phyloP scores from a whole-genome alignment of 1,140 invertebrate species.

The Thaumatotibia leucotreta region DNA sequence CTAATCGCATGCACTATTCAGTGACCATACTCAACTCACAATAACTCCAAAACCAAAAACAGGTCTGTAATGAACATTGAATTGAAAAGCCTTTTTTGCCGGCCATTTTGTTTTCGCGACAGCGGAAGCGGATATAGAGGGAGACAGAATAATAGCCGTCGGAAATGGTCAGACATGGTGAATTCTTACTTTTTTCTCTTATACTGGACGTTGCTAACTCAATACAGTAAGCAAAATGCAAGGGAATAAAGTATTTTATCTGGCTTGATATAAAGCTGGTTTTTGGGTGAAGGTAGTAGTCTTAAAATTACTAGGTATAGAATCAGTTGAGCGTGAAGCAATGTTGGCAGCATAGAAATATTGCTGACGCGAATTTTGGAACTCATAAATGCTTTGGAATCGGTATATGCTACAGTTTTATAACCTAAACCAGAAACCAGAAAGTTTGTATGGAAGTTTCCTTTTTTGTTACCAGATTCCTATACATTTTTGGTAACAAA shows the following conservation, averaged over 20 bases:
- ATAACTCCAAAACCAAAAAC: background rate
- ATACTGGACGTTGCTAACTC: conserved; percentile 64
- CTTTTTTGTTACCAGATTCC: too few species aligned
- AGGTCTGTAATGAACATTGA: conserved; percentile 1
- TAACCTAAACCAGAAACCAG: too few species aligned
- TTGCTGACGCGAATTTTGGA: background rate
- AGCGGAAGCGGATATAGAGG: conserved; percentile 74
- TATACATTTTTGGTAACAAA: too few species aligned
- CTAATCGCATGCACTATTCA: too few species aligned
- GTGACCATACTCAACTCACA: background rate
- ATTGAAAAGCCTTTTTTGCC: conserved; percentile 41
- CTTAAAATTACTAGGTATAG: conserved; percentile 40
- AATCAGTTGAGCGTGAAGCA: conserved; percentile 41
- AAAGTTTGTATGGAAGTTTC: too few species aligned
- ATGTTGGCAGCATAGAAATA: background rate
- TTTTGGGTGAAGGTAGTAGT: conserved; percentile 23
- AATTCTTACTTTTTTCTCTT: conserved; percentile 68
- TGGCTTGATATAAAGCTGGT: conserved; percentile 16
- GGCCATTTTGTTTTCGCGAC: conserved; percentile 68
- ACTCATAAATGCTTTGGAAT: background rate
- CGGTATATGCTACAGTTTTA: too few species aligned
- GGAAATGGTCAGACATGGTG: conserved; percentile 75
- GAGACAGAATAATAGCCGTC: conserved; percentile 75
- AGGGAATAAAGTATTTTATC: conserved; percentile 26
- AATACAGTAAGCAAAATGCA: conserved; percentile 33